phyloP scores from a whole-genome alignment of 2,888 invertebrate species.

The Erebia ligea region DNA sequence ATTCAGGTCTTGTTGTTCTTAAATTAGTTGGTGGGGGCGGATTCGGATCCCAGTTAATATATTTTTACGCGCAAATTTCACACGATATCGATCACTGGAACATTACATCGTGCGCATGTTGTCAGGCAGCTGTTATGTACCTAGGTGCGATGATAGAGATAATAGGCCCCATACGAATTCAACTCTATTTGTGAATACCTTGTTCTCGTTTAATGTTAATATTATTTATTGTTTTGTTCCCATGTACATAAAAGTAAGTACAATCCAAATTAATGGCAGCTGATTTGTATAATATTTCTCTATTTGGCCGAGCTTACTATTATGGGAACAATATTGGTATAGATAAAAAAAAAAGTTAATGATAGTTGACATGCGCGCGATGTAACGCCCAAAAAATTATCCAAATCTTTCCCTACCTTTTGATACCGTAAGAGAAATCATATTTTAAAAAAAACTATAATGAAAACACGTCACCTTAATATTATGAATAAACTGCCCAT shows the following conservation, averaged over 20 bases:
- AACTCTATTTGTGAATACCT: conserved; percentile 27
- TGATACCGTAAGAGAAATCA: conserved; percentile 36
- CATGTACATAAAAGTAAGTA: conserved; percentile 6
- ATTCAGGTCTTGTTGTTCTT: conserved; percentile 34
- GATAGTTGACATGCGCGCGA: conserved; percentile 64
- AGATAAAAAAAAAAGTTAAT: conserved; percentile 50
- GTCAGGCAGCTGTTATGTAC: conserved; percentile 68
- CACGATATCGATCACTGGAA: conserved; percentile 40
- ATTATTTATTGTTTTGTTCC: conserved; percentile 34
- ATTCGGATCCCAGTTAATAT: conserved; percentile 44
- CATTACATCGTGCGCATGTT: conserved; percentile 59
- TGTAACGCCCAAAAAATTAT: conserved; percentile 38
- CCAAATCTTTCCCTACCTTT: conserved; percentile 54
- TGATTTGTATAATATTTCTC: conserved; percentile 44
- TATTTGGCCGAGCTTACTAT: conserved; percentile 76
- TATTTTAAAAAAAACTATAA: conserved; percentile 35
- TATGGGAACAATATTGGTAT: conserved; percentile 79
- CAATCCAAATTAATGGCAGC: conserved; percentile 61
- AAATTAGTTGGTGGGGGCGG: conserved; percentile 47
- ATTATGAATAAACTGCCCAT: conserved; percentile 40
- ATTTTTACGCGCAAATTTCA: conserved; percentile 37
- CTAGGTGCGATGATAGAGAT: conserved; percentile 56
- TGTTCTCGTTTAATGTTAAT: conserved; percentile 18
- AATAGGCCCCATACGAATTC: conserved; percentile 48
- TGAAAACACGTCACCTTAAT: conserved; percentile 33